Evolutionary conservation across 2,113 vertebrate species (phyloP), one percentile per base, ranked within the genome.

Genomic region (Porphyrio hochstetteri): DNA sequence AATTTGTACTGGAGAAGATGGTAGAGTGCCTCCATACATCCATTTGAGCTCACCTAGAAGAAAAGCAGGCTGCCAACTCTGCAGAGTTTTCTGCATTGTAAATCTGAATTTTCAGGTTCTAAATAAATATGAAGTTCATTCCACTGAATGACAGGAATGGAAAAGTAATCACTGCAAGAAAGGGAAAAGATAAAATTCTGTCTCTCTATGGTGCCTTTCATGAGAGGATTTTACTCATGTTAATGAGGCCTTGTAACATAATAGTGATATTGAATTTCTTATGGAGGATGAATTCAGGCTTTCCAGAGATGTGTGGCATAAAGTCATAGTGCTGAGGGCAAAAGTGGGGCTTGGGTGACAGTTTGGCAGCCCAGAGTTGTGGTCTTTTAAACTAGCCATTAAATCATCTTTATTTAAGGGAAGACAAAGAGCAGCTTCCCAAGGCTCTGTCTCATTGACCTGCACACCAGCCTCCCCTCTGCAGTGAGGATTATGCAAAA

Each of bases 131-230:
- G 86, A 82, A 84, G 40, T 67, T 96, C 88, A 79, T 86, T 94
- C 77, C 86, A 57, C 86, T 93, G 96, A 93, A 78, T 89, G 83
- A 91, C 86, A 89, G 75, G 83, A 90, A 89, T 91, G 77, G 74
- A 67, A 87, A 91, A 82, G 81, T 93, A 96, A 96, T 95, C 86
- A 74, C 83, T 79, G 50, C 84, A 82, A 82, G 81, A 91, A 94
- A 95, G 33, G 56, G 61, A 92, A 77, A 69, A 93, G 86, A 96
- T 96, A 96, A 97, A 97, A 91, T 92, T 90, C 91, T 57, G 29
- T 59, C 9, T 0, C 89, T 96, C 59, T 82, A 1, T 70, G 88
- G 63, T 59, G 91, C 70, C 86, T 96, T 94, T 96, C 86, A 92
- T 0, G 2, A 93, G 91, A 91, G 61, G 81, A 82, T 93, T 94